Evolutionary conservation across 2,113 vertebrate genomes (phyloP).

Genomic region (Pungitius pungitius): DNA sequence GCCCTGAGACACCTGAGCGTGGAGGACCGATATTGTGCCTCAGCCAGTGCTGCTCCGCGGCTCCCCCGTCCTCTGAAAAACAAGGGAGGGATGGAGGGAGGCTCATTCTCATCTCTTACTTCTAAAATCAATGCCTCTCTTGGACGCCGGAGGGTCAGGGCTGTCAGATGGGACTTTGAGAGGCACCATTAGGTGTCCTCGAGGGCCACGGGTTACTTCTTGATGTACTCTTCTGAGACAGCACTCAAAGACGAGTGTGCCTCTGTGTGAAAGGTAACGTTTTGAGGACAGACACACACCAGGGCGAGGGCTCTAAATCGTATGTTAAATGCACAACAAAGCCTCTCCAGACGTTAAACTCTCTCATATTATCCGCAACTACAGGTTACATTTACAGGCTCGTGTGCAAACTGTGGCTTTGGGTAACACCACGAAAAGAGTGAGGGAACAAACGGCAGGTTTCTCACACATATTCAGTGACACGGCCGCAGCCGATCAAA

Average conservation of each 20-base stretch:
- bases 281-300: slow-evolving; percentile 30
- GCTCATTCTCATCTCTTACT: slow-evolving; percentile 46
- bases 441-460: slow-evolving; percentile 52
- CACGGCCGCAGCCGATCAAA: slow-evolving; percentile 64
- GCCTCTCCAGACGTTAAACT: slow-evolving; percentile 42
- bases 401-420: slow-evolving; percentile 46
- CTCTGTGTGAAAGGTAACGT: slow-evolving; percentile 53
- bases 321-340: slow-evolving; percentile 13
- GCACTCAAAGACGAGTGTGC: slow-evolving; percentile 66
- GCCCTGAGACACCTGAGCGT: slow-evolving; percentile 67
- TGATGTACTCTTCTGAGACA: slow-evolving; percentile 62
- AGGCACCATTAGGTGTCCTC: slow-evolving; percentile 61
- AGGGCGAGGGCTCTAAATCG: slow-evolving; percentile 18
- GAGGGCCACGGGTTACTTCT: slow-evolving; percentile 66
- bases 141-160: slow-evolving; percentile 50
- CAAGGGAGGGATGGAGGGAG: slow-evolving; percentile 30
- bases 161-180: slow-evolving; percentile 65
- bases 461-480: slow-evolving; percentile 79
- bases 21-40: slow-evolving; percentile 58
- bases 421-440: slow-evolving; percentile 52
- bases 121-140: slow-evolving; percentile 65
- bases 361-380: slow-evolving; percentile 42
- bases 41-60: slow-evolving; percentile 53
- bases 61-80: slow-evolving; percentile 52
- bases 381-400: slow-evolving; percentile 49